Evolutionary conservation across 2,888 invertebrate species (phyloP), one percentile per base, ranked within the genome.

Genomic region (Ariolimax columbianus): DNA sequence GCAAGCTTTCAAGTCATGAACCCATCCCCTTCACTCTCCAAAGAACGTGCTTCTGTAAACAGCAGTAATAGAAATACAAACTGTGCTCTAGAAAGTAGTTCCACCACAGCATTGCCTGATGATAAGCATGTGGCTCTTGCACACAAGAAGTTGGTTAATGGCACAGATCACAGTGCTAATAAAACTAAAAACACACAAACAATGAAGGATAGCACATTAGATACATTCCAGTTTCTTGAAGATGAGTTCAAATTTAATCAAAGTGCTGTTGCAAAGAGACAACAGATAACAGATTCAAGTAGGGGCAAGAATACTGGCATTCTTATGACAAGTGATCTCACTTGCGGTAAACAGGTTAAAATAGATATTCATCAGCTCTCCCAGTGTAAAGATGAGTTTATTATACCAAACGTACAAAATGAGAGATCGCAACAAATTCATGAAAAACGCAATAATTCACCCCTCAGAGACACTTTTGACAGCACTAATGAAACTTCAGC

Each of bases 171-270:
- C 43, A 66, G 33, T 68, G 7, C 30, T 43, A 26, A 40, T 63
- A 40, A 66, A 43, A 47, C 30, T 38, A 78, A 17, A 63, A 36
- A 63, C n/a, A n/a, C 14, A 19, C 59, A 59, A 11, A 59, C 40
- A 30, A 19, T 78, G 63, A 63, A 78, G n/a, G 40, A 19, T 36
- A 68, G 30, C 6, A n/a, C 0, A 4, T 30, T 47, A 26, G 81
- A 81, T 36, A 17, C 70, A 55, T 81, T 70, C n/a, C 11, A 36
- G 36, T 72, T 51, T 51, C 26, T 81, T 47, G 81, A 72, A 55
- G 81, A 81, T 2, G 72, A 72, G 51, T n/a, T 70, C 11, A 70
- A 70, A n/a, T 81, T 81, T 6, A 47, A 81, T 2, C 38, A 43
- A 30, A 23, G 19, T 14, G 17, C 78, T 55, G 26, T 36, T 55